Percentiles rank a stretch among this genome's conserved stretches.
Conservation (phyloP, 2,113 vertebrate species). For the Tenebrosternarchus preto region DNA sequence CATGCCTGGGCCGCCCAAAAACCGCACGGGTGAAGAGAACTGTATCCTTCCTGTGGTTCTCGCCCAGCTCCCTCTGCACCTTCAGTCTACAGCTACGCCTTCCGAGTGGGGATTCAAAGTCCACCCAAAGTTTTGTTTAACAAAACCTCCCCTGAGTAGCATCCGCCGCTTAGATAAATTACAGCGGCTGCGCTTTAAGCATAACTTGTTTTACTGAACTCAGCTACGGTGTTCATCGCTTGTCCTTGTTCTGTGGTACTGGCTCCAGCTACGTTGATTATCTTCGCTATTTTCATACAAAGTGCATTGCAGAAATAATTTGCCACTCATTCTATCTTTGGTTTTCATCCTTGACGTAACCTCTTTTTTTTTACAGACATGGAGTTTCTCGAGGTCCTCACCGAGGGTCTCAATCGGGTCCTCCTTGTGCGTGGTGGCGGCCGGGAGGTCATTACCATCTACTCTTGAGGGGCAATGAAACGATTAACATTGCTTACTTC, state of each 20-base stretch:
- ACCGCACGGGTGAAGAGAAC: conserved; percentile 92
- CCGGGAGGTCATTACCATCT: conserved; percentile 98
- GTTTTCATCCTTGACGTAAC: conserved; percentile 69
- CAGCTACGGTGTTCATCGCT: too few relatives aligned
- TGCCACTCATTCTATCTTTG: neutral
- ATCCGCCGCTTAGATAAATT: neutral
- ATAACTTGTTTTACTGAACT: too few relatives aligned
- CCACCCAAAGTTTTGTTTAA: conserved; percentile 12
- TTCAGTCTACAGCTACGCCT: too few relatives aligned
- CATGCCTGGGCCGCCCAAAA: conserved; percentile 95
- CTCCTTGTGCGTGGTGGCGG: conserved; percentile 96
- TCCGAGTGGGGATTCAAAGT: too few relatives aligned
- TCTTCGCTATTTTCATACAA: neutral
- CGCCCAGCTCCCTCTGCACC: neutral
- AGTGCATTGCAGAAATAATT: neutral
- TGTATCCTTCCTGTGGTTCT: conserved; percentile 83
- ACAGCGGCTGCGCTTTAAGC: too few relatives aligned
- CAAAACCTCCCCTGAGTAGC: neutral
- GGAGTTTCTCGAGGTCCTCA: conserved; percentile 98
- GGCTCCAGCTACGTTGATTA: neutral
- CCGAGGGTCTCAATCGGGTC: conserved; percentile 93
- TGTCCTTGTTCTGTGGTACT: neutral
- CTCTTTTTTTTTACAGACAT: conserved; percentile 79
- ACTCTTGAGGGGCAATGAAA: conserved; percentile 81
- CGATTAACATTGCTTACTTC: conserved; percentile 3